Evolutionary conservation across 2,113 vertebrate genomes (phyloP), one percentile per base, ranked within the genome.

Genomic region (Chaetodon auriga): DNA sequence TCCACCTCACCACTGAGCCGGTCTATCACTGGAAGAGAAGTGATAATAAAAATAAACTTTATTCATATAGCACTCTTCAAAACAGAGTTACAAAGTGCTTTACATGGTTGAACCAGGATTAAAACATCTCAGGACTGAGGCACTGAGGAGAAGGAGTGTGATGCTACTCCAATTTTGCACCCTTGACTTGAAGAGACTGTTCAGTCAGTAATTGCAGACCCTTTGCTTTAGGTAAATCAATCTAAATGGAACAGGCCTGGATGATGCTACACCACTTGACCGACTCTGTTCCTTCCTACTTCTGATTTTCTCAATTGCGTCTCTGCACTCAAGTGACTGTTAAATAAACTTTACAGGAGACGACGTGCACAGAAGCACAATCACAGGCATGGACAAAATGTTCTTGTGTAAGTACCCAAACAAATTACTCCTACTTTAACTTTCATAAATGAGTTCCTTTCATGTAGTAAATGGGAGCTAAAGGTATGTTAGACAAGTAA

Each of bases 111-210:
- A 55, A 55, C 21, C 53, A 14, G 54, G 53, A 55, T 55, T 23
- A 11, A 55, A 13, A 11, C 11, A 5, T n/a, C 6, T 25, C 12
- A 23, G 5, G 10, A 25, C 54, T 13, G n/a, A 13, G 23, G 2
- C 55, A 25, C 2, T 25, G 61, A 58, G 46, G 43, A 70, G 68
- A 58, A 71, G 68, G 80, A 86, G 83, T 73, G 70, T 70, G 81
- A 62, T 79, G 72, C 43, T 63, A 63, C 78, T 87, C 75, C 88
- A 87, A 91, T 89, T 91, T 41, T 87, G 84, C 75, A 77, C 88
- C 92, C 89, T 92, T 87, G 81, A 91, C 90, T 90, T 90, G 80
- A 90, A 90, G 90, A 93, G 88, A 92, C 88, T 87, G 85, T 81
- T 90, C 60, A 75, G 80, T 84, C 86, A 91, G 88, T 92, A 92